phyloP scores from a whole-genome alignment of 1,140 invertebrate genomes.

The Eupristina koningsbergeri region DNA sequence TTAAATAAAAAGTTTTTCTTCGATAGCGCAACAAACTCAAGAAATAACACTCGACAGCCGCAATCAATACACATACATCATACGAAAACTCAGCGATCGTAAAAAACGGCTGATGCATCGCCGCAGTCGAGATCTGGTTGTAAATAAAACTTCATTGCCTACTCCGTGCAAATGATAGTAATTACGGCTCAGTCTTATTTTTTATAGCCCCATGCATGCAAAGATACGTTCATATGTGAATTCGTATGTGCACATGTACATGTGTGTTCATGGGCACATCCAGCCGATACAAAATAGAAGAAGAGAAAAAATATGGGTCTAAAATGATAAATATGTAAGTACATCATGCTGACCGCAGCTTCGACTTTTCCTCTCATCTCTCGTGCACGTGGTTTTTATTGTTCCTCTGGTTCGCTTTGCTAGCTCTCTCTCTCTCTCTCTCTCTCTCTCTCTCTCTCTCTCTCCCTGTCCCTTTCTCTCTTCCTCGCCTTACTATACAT shows the following conservation, averaged over 20 bases:
- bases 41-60: neutral
- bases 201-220: neutral
- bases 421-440: neutral
- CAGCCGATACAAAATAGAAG: slow-evolving; percentile 1
- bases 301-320: slow-evolving; percentile 30
- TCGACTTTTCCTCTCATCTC: slow-evolving; percentile 27
- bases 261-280: neutral
- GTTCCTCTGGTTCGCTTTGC: neutral
- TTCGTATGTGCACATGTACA: neutral
- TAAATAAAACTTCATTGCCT: slow-evolving; percentile 41
- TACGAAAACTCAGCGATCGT: slow-evolving; percentile 11
- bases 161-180: slow-evolving; percentile 34
- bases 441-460: neutral
- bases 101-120: slow-evolving; percentile 6
- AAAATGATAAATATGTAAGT: slow-evolving; percentile 38
- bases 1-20: too few relatives aligned
- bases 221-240: neutral
- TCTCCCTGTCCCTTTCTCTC: neutral
- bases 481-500: neutral
- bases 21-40: neutral
- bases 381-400: neutral
- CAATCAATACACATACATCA: neutral
- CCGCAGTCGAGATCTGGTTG: slow-evolving; percentile 14
- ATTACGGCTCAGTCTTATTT: slow-evolving; percentile 14
- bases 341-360: neutral